These are phyloP conservation scores for Calonectris borealis DNA, from an alignment of 2,113 vertebrate species.

Conservation along the genomic window DNA sequence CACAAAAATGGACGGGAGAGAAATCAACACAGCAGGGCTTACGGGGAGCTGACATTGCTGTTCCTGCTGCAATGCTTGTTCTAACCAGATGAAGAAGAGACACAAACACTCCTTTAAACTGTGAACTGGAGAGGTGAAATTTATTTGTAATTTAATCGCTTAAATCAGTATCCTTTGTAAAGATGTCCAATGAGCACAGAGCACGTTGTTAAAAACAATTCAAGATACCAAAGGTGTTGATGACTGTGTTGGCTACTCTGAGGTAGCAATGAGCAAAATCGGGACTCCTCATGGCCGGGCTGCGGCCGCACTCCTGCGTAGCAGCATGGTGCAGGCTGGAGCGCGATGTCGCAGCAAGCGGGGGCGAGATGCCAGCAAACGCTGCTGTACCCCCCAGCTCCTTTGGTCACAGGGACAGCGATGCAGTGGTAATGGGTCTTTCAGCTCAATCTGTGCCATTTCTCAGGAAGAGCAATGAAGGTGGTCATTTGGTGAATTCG, in stretches of 20 bases:
- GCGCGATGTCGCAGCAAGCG: accelerated
- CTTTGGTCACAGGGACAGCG: not conserved
- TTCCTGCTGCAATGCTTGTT: not conserved
- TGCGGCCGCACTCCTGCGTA: not conserved
- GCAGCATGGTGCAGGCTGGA: not conserved
- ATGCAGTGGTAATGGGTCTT: not conserved
- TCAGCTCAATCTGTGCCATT: not conserved
- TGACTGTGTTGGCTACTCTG: not conserved
- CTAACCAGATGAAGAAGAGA: not conserved
- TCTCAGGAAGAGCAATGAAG: not conserved
- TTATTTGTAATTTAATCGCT: accelerated
- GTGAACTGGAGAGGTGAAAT: not conserved
- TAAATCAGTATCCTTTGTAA: not conserved
- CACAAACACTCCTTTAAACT: not conserved
- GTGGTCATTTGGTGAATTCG: not conserved
- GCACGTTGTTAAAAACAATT: not conserved
- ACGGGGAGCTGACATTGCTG: not conserved
- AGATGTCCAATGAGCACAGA: not conserved
- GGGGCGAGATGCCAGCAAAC: not conserved
- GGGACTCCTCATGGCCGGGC: not conserved
- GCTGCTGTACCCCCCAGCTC: not conserved
- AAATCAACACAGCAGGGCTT: not conserved
- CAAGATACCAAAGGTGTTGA: not conserved
- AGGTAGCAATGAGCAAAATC: not conserved
- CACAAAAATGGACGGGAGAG: not conserved